phyloP scores from a whole-genome alignment of 2,888 invertebrate genomes.

The Drosophila barbarae region DNA sequence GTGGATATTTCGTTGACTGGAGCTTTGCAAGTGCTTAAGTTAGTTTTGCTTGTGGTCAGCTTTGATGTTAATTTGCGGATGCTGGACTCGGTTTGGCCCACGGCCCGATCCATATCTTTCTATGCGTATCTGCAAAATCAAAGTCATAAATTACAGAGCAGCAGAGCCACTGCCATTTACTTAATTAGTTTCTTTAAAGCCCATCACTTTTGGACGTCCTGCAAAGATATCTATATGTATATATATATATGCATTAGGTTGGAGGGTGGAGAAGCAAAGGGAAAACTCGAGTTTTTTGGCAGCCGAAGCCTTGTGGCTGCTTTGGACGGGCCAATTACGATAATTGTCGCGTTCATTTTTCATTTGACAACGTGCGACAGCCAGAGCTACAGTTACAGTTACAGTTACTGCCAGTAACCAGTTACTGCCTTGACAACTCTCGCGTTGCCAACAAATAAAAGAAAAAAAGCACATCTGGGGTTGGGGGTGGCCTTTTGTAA shows the following conservation, averaged over 20 bases:
- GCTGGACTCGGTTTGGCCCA: slow-evolving; percentile 47
- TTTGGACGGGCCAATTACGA: slow-evolving; percentile 61
- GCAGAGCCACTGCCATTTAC: slow-evolving; percentile 48
- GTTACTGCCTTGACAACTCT: slow-evolving; percentile 52
- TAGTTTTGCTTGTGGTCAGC: slow-evolving; percentile 20
- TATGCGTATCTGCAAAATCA: slow-evolving; percentile 25
- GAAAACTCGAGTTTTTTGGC: slow-evolving; percentile 28
- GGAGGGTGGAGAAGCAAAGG: neutral
- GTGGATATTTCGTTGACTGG: slow-evolving; percentile 20
- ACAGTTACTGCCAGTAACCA: slow-evolving; percentile 37
- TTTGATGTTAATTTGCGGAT: slow-evolving; percentile 37
- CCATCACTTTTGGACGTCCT: slow-evolving; percentile 41
- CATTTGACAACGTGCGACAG: slow-evolving; percentile 62
- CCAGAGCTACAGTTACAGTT: slow-evolving; percentile 32
- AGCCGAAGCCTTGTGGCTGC: slow-evolving; percentile 30
- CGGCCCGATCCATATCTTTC: slow-evolving; percentile 11
- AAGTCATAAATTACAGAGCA: slow-evolving; percentile 53
- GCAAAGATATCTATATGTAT: slow-evolving; percentile 11
- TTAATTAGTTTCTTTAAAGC: slow-evolving; percentile 67
- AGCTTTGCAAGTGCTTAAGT: slow-evolving; percentile 19
- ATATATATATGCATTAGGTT: slow-evolving; percentile 17
- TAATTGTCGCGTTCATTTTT: slow-evolving; percentile 74
- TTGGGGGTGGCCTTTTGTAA: slow-evolving; percentile 47
- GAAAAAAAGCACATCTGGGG: neutral
- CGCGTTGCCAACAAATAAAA: slow-evolving; percentile 47